Conservation (phyloP, 2,113 vertebrate species). For the Anhinga anhinga region DNA sequence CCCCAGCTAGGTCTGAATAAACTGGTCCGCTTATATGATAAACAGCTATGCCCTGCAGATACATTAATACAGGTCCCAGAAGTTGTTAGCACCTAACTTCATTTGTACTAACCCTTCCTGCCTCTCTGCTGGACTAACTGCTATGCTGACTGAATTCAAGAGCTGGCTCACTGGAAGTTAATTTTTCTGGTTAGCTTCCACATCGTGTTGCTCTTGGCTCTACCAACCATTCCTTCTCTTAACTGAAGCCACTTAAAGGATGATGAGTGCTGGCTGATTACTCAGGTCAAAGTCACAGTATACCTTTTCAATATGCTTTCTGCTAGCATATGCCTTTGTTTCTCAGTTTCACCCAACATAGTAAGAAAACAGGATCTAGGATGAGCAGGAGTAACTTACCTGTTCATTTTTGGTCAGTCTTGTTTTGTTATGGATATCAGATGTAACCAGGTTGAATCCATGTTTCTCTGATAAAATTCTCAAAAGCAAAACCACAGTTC, state of each 20-base stretch:
- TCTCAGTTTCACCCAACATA: neutral
- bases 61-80: neutral
- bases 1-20: neutral
- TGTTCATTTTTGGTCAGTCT: constrained; percentile 95
- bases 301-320: neutral
- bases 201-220: neutral
- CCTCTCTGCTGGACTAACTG: neutral
- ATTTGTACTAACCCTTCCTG: neutral
- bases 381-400: constrained; percentile 67
- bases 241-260: neutral
- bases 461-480: constrained; percentile 92
- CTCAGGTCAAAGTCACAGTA: neutral
- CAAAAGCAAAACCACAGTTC: constrained; percentile 94
- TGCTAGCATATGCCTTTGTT: neutral
- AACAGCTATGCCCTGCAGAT: neutral
- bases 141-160: neutral
- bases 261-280: neutral
- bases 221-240: neutral
- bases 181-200: constrained; percentile 1
- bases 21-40: neutral
- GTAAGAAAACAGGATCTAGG: neutral
- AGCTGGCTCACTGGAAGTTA: neutral
- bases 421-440: constrained; percentile 98
- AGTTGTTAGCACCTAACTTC: neutral
- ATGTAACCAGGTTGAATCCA: constrained; percentile 93